Evolutionary conservation across 2,888 invertebrate genomes (phyloP).

Genomic region (Alloplasta piceator): DNA sequence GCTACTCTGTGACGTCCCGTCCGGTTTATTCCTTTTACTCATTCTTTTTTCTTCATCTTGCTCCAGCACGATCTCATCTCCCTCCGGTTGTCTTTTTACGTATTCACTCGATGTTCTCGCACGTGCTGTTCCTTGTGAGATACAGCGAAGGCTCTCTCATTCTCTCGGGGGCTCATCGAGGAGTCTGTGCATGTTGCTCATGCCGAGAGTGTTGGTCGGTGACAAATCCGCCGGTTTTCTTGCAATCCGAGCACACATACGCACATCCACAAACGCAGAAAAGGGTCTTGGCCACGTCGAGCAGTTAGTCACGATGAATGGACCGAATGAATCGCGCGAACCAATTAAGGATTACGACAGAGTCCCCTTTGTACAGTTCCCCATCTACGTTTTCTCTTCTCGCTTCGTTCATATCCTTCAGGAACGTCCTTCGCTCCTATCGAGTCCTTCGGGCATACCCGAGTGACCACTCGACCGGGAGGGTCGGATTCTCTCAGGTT

Average conservation of each 20-base stretch:
- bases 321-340: constrained; percentile 81
- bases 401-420: constrained; percentile 9
- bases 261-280: constrained; percentile 21
- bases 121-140: constrained; percentile 30
- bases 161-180: too few species aligned
- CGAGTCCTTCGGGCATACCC: constrained; percentile 38
- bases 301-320: constrained; percentile 78
- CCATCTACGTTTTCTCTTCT: constrained; percentile 47
- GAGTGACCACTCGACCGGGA: constrained; percentile 45
- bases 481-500: constrained; percentile 22
- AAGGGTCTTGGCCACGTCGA: constrained; percentile 29
- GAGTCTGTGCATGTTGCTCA: not conserved
- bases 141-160: constrained; percentile 5
- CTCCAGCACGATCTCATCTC: not conserved
- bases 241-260: constrained; percentile 71
- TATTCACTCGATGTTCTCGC: constrained; percentile 24
- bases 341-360: constrained; percentile 81
- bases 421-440: constrained; percentile 20
- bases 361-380: constrained; percentile 56
- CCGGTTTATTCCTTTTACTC: constrained; percentile 13
- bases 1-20: constrained; percentile 18
- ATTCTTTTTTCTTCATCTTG: constrained; percentile 7
- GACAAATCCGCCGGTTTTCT: constrained; percentile 68
- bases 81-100: not conserved
- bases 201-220: constrained; percentile 5